Evolutionary conservation across 30 jellyfish, hydroid and myxozoan genomes (phyloP).

Genomic region (Aurelia sp.): DNA sequence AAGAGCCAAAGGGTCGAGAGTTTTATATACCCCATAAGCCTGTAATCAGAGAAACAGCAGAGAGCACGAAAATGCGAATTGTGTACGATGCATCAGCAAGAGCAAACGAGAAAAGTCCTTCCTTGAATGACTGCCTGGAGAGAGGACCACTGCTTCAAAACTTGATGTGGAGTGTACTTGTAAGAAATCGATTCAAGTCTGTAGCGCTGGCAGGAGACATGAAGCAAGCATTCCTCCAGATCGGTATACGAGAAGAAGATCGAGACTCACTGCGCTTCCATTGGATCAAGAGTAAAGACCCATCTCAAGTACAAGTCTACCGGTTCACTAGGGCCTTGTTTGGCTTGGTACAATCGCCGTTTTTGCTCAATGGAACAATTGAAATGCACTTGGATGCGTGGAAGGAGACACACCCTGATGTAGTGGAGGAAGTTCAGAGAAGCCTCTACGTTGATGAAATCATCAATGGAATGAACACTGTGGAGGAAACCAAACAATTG

Average conservation of each 20-base stretch:
- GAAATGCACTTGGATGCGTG: conserved; percentile 22
- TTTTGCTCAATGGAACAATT: conserved; percentile 59
- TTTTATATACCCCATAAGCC: too few relatives aligned
- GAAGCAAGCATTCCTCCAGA: too few relatives aligned
- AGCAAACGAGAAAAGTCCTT: not conserved
- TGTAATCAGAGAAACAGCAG: too few relatives aligned
- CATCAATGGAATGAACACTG: conserved; percentile 46
- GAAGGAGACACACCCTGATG: not conserved
- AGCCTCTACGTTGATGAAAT: conserved; percentile 72
- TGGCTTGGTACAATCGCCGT: conserved; percentile 3
- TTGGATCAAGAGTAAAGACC: too few relatives aligned
- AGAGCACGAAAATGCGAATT: not conserved
- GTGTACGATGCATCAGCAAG: conserved; percentile 21
- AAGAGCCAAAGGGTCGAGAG: too few relatives aligned
- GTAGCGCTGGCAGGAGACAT: not conserved
- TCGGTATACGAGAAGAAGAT: too few relatives aligned
- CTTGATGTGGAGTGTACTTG: conserved; percentile 4
- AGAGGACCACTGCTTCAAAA: conserved; percentile 38
- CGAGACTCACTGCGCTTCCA: too few relatives aligned
- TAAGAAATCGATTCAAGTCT: conserved; percentile 26
- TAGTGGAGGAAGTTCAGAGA: conserved; percentile 8
- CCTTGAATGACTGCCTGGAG: conserved; percentile 42
- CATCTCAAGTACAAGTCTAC: too few relatives aligned
- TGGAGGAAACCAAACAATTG: conserved; percentile 23
- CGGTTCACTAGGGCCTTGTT: too few relatives aligned